Percentiles rank a stretch among this genome's conserved stretches.
These are phyloP conservation scores for Sinhomidia bicolor DNA, from an alignment of 2,888 invertebrate species.

Conservation along the genomic window DNA sequence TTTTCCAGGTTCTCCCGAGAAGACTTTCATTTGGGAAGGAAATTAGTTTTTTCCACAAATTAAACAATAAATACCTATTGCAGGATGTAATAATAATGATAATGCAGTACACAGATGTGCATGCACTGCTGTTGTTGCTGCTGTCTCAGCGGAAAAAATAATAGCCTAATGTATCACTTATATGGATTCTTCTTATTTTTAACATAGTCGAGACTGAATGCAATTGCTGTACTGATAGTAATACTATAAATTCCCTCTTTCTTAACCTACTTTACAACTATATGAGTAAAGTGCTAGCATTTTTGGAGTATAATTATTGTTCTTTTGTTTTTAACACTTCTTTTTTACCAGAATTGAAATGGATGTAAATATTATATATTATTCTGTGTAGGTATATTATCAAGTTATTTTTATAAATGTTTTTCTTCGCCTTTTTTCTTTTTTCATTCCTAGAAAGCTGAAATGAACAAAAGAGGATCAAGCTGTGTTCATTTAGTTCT, in stretches of 20 bases:
- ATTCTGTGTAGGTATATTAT: background rate
- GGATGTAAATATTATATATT: slow-evolving; percentile 26
- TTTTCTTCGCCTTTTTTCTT: background rate
- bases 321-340: no score
- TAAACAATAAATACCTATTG: slow-evolving; percentile 50
- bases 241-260: background rate
- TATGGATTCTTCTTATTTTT: background rate
- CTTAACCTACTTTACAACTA: slow-evolving; percentile 18
- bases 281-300: background rate
- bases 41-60: slow-evolving; percentile 47
- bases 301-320: slow-evolving; percentile 53
- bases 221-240: no score
- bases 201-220: no score
- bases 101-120: background rate
- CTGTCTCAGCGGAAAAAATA: background rate
- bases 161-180: background rate
- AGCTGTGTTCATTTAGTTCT: slow-evolving; percentile 15
- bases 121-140: background rate
- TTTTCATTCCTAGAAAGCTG: background rate
- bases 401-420: background rate
- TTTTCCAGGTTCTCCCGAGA: slow-evolving; percentile 1
- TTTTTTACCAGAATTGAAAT: slow-evolving; percentile 1
- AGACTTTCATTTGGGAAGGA: slow-evolving; percentile 69
- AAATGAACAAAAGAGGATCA: slow-evolving; percentile 41
- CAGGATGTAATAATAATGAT: background rate